phyloP scores from a whole-genome alignment of 1,140 invertebrate species.

The Brachionus plicatilis region DNA sequence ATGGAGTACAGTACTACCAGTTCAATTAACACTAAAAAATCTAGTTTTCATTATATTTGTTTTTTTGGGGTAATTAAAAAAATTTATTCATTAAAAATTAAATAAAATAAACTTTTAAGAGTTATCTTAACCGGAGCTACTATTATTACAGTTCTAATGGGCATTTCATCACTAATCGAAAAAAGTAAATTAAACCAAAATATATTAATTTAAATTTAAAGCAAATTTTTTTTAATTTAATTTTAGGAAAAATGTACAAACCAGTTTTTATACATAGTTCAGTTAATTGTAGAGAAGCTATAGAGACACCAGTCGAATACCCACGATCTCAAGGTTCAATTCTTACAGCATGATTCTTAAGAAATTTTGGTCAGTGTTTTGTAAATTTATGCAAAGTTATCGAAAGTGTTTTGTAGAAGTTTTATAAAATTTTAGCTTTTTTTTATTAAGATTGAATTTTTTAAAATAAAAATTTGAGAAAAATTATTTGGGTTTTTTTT shows the following conservation, averaged over 20 bases:
- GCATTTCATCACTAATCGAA: background rate
- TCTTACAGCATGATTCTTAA: background rate
- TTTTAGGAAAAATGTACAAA: slow-evolving; percentile 3
- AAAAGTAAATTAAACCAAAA: background rate
- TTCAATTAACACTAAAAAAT: slow-evolving; percentile 30
- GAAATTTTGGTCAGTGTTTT: background rate
- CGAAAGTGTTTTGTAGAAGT: background rate
- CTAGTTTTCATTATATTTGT: slow-evolving; percentile 27
- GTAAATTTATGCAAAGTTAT: background rate
- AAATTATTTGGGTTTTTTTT: background rate
- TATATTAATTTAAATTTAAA: background rate
- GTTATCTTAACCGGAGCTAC: background rate
- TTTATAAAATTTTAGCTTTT: background rate
- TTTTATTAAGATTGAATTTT: background rate
- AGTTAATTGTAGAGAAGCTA: background rate
- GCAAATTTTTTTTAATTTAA: background rate
- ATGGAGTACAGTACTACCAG: slow-evolving; percentile 1
- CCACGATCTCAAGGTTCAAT: background rate
- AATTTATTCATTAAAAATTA: background rate
- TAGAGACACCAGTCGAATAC: background rate
- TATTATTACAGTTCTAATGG: background rate
- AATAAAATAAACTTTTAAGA: background rate
- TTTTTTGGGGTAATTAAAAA: slow-evolving; percentile 18
- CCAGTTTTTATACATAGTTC: background rate
- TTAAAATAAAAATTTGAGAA: background rate